Conservation (phyloP, 2,113 vertebrate species). For the Odontophorus gujanensis region DNA sequence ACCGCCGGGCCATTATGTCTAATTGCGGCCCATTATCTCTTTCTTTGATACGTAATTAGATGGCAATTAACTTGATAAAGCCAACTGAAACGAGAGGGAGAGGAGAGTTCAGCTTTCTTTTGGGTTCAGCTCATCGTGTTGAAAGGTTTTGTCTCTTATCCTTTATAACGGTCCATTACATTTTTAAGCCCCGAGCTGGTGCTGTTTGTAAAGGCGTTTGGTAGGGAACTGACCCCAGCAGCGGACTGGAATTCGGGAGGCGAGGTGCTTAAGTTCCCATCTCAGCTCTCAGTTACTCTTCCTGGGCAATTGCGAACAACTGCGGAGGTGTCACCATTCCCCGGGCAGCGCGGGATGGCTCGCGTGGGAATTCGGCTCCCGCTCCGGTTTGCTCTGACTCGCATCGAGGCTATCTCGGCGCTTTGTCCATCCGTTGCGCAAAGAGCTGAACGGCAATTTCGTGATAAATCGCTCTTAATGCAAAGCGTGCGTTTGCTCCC, state of each 20-base stretch:
- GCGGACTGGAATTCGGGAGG: not conserved
- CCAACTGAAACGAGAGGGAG: not conserved
- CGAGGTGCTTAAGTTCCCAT: not conserved
- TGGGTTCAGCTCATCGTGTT: fast-evolving
- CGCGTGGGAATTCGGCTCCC: not conserved
- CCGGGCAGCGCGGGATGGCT: not conserved
- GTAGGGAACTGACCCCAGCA: not conserved
- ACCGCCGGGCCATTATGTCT: slow-evolving; percentile 66
- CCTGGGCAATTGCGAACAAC: not conserved
- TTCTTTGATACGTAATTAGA: slow-evolving; percentile 78
- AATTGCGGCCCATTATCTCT: slow-evolving; percentile 77
- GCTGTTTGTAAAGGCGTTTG: not conserved
- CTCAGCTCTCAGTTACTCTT: not conserved
- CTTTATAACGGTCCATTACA: not conserved
- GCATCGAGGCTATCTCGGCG: not conserved
- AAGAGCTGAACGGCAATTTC: not conserved
- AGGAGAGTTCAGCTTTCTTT: not conserved
- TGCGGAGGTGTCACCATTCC: not conserved
- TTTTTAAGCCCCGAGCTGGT: not conserved
- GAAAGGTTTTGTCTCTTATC: not conserved
- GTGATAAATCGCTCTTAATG: not conserved
- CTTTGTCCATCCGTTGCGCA: not conserved
- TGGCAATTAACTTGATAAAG: slow-evolving; percentile 70
- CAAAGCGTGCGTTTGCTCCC: not conserved
- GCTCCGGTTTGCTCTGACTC: not conserved